These are phyloP conservation scores for Strix uralensis DNA, from an alignment of 2,113 vertebrate genomes.

Conservation along the genomic window DNA sequence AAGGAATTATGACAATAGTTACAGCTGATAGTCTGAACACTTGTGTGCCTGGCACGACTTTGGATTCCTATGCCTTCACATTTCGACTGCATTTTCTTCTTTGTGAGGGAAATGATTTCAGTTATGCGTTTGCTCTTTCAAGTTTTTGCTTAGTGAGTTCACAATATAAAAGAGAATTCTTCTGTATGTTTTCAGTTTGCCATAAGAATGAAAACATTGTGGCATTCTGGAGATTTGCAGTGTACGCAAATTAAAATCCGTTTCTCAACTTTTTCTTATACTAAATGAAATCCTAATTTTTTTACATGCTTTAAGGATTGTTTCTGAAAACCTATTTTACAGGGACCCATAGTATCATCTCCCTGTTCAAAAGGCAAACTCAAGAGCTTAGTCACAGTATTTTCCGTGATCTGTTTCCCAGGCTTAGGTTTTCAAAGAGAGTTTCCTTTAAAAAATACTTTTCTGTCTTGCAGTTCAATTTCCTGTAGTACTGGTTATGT, in stretches of 20 bases:
- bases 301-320: neutral
- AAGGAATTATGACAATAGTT: neutral
- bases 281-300: neutral
- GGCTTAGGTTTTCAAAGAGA: conserved; percentile 48
- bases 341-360: conserved; percentile 10
- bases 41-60: neutral
- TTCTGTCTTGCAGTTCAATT: conserved; percentile 71
- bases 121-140: neutral
- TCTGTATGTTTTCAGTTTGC: neutral
- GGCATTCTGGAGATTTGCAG: neutral
- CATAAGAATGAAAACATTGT: neutral
- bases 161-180: neutral
- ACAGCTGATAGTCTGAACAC: neutral
- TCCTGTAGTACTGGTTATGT: conserved; percentile 63
- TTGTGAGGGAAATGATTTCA: neutral
- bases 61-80: neutral
- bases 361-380: conserved; percentile 51
- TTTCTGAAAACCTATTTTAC: conserved; percentile 44
- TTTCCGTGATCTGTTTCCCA: conserved; percentile 72
- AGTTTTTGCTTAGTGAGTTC: neutral
- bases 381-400: conserved; percentile 55
- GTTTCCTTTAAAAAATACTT: conserved; percentile 57
- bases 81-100: neutral
- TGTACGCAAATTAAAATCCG: neutral
- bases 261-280: neutral